Conservation (phyloP, 2,888 invertebrate species). For the Aphidoletes aphidimyza region DNA sequence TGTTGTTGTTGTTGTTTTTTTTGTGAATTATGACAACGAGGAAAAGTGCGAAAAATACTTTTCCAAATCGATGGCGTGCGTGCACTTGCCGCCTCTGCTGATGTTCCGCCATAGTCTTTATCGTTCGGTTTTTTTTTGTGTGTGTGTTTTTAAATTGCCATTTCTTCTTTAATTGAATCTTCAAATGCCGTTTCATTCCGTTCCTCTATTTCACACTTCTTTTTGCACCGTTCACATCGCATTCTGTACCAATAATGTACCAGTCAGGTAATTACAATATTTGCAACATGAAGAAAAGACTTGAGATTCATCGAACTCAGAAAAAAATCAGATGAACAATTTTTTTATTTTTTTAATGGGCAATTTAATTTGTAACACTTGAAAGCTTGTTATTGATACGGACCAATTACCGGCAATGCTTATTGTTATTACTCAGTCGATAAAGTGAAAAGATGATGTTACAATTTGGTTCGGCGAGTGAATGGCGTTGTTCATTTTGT, state of each 20-base stretch:
- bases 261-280: background rate
- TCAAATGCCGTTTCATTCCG: background rate
- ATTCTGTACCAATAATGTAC: background rate
- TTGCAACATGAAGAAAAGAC: background rate
- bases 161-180: background rate
- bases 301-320: too few species aligned
- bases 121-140: background rate
- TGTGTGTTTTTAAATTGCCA: background rate
- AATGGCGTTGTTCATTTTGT: background rate
- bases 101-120: too few species aligned
- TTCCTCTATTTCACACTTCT: background rate
- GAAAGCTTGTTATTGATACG: conserved; percentile 35
- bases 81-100: too few species aligned
- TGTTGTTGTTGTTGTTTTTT: too few species aligned
- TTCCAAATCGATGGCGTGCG: conserved; percentile 6
- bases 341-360: background rate
- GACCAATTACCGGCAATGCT: conserved; percentile 20
- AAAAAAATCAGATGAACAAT: background rate
- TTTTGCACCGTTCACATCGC: background rate
- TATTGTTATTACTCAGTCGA: background rate
- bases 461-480: background rate
- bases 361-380: conserved; percentile 21
- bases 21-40: background rate
- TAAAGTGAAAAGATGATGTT: conserved; percentile 43
- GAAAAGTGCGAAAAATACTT: conserved; percentile 35